A percentile compares a stretch with the other conserved stretches of the same genome.
Evolutionary conservation across 35 echinoderm and acorn worm species (phyloP).

Genomic region (Hemicentrotus pulcherrimus): DNA sequence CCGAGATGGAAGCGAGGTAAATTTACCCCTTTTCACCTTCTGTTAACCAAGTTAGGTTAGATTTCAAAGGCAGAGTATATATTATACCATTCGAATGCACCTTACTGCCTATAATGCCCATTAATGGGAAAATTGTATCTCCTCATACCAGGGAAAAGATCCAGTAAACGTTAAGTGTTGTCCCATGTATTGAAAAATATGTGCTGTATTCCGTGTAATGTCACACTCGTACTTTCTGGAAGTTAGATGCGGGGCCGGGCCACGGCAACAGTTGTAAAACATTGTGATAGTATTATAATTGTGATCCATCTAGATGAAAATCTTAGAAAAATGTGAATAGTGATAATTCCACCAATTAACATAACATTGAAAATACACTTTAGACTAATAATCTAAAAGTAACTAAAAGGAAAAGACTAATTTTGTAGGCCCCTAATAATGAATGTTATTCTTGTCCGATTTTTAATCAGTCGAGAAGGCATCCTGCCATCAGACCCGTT

Average conservation of each 20-base stretch:
- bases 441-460: neutral
- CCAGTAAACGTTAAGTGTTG: no score
- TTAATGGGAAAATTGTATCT: no score
- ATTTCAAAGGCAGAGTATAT: neutral
- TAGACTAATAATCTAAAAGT: no score
- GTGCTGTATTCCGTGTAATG: neutral
- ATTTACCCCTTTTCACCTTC: neutral
- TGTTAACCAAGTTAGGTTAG: neutral
- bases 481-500: conserved; percentile 4
- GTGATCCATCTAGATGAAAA: neutral
- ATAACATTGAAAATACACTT: no score
- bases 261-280: neutral
- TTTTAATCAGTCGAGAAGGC: conserved; percentile 17
- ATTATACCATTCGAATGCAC: no score
- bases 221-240: neutral
- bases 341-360: neutral
- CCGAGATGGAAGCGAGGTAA: neutral
- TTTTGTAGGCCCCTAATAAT: no score
- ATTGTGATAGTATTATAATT: neutral
- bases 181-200: no score
- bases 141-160: no score
- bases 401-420: no score
- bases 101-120: no score
- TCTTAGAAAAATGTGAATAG: no score
- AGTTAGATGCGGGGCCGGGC: no score